These are phyloP conservation scores for Mormyrus proboscirostris DNA, from an alignment of 2,797 vertebrate genomes.

Conservation along the genomic window DNA sequence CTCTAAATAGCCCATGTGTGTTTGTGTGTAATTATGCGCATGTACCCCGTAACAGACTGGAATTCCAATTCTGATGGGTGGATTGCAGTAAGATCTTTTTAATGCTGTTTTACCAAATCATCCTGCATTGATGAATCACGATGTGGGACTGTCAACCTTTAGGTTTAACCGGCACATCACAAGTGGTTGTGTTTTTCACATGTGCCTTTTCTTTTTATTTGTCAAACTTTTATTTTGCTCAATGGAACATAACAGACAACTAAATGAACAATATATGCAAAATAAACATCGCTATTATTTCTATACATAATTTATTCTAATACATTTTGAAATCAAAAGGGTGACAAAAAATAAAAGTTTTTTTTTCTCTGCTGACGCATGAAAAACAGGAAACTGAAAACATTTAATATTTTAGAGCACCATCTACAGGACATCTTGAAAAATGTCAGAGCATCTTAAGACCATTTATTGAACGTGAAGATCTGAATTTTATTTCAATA, in stretches of 20 bases:
- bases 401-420: background rate
- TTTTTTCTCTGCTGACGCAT: background rate
- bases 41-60: background rate
- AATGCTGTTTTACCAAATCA: background rate
- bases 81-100: background rate
- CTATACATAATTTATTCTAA: background rate
- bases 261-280: background rate
- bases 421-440: slow-evolving; percentile 7
- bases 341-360: background rate
- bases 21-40: background rate
- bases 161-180: background rate
- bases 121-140: background rate
- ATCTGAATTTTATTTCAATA: background rate
- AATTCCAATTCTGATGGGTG: background rate
- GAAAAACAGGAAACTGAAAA: background rate
- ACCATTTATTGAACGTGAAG: background rate
- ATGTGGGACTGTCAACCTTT: background rate
- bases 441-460: background rate
- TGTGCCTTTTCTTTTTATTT: background rate
- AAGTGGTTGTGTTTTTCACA: background rate
- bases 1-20: background rate
- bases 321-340: background rate
- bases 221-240: background rate
- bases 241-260: background rate
- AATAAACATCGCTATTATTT: background rate